A percentile compares a stretch with the other conserved stretches of the same genome.
Evolutionary conservation across 2,888 invertebrate genomes (phyloP).

Genomic region (Papilio protenor): DNA sequence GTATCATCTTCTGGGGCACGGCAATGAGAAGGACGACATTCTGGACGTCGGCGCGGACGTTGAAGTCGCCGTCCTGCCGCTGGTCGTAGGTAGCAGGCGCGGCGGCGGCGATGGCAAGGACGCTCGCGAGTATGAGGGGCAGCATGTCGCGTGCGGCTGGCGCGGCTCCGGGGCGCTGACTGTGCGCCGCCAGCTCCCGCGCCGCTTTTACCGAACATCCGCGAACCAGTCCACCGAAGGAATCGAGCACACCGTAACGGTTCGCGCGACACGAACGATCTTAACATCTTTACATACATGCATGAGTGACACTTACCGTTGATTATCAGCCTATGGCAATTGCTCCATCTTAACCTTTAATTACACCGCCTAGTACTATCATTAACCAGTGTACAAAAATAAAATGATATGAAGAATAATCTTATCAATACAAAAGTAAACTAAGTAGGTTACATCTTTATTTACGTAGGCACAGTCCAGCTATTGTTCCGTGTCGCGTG

Average conservation of each 20-base stretch:
- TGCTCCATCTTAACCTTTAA: constrained; percentile 23
- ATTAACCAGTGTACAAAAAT: not conserved
- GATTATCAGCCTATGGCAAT: constrained; percentile 33
- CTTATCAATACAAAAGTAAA: constrained; percentile 21
- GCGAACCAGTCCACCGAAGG: constrained; percentile 75
- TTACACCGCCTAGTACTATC: not conserved
- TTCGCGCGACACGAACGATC: constrained; percentile 68
- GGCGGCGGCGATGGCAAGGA: constrained; percentile 64
- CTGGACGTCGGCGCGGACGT: constrained; percentile 89
- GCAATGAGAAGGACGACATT: constrained; percentile 89
- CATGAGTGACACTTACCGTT: constrained; percentile 49
- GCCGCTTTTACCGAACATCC: constrained; percentile 75
- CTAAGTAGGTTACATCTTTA: constrained; percentile 18
- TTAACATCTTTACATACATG: constrained; percentile 54
- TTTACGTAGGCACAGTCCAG: constrained; percentile 12
- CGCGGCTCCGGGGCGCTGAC: constrained; percentile 62
- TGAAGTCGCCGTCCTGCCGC: constrained; percentile 90
- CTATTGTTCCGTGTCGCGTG: constrained; percentile 51
- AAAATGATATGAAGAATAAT: not conserved
- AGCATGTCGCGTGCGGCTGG: constrained; percentile 71
- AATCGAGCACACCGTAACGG: constrained; percentile 82
- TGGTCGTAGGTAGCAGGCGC: constrained; percentile 85
- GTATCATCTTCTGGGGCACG: constrained; percentile 70
- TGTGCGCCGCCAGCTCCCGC: constrained; percentile 68
- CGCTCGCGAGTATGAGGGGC: constrained; percentile 58